phyloP scores from a whole-genome alignment of 1,140 invertebrate species.

The Macrocentrus cingulum region DNA sequence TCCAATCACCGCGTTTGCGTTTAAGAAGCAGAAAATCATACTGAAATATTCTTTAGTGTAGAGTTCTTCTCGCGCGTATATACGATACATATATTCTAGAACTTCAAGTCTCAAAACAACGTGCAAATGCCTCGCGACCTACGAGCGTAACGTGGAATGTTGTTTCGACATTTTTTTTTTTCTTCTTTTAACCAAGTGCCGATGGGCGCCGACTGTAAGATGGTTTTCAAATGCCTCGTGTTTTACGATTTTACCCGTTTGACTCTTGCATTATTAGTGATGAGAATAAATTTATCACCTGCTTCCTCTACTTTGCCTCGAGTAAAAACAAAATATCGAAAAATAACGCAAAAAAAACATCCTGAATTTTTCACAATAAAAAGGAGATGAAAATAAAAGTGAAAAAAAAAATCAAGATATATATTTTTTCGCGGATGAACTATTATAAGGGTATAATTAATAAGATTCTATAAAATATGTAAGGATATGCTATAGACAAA shows the following conservation, averaged over 20 bases:
- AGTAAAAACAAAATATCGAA: too few relatives aligned
- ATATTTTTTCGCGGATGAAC: too few relatives aligned
- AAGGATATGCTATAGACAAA: too few relatives aligned
- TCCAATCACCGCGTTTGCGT: slow-evolving; percentile 38
- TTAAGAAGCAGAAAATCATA: slow-evolving; percentile 44
- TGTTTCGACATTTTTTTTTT: slow-evolving; percentile 6
- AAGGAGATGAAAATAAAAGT: too few relatives aligned
- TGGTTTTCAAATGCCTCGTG: slow-evolving; percentile 1
- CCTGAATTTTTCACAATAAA: too few relatives aligned
- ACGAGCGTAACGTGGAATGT: slow-evolving; percentile 45
- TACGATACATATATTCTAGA: too few relatives aligned
- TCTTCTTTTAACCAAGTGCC: slow-evolving; percentile 12
- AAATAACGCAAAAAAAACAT: too few relatives aligned
- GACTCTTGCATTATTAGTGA: not conserved
- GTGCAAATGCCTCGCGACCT: slow-evolving; percentile 43
- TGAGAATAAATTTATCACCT: slow-evolving; percentile 8
- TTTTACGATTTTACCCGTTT: slow-evolving; percentile 20
- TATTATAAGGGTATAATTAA: too few relatives aligned
- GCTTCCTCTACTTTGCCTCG: not conserved
- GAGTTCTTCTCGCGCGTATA: not conserved
- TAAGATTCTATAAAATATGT: too few relatives aligned
- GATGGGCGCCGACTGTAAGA: not conserved
- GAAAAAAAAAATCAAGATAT: too few relatives aligned
- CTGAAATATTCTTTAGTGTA: slow-evolving; percentile 23
- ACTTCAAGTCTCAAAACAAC: slow-evolving; percentile 35